Evolutionary conservation across 2,797 vertebrate genomes (phyloP), one percentile per base, ranked within the genome.

Genomic region (Enteromius thamalakanensis): DNA sequence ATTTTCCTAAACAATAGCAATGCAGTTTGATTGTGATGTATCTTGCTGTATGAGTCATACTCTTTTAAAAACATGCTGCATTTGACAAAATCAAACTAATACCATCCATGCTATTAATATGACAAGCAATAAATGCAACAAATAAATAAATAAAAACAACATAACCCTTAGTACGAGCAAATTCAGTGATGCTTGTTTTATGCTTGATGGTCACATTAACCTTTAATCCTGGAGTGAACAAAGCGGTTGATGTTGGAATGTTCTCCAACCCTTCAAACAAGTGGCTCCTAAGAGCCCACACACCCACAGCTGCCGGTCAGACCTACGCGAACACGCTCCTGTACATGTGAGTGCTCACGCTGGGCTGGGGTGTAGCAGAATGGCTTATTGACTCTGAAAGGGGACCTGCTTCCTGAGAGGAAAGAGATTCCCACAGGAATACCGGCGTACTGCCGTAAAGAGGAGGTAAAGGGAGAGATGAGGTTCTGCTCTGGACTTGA

Each of bases 271-370:
- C 87, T 93, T 86, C 92, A 93, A 83, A 91, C 93, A 94, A 90
- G 93, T 86, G 86, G 91, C 93, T 94, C 93, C 92, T 88, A 89
- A 87, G 87, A 93, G 93, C 76, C 93, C 92, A 72, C 87, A 75
- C 64, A 74, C 34, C 47, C 71, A 69, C 87, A 60, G 2, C 85
- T 78, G 76, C 76, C 55, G 74, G 70, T 80, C 83, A 70, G 65
- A 47, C 37, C 60, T 76, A 62, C 45, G 53, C 51, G 40, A 14
- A 34, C 37, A 78, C 37, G 23, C 49, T 80, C 34, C 7, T 85
- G 84, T 72, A 19, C 83, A 72, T 83, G 76, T 76, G 81, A 60
- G 82, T 37, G 77, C 47, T 77, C 37, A 76, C 21, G 1, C 77
- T 77, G 78, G 51, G 75, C 60, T 82, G 58, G 76, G 32, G 29